Percentiles rank a stretch among this genome's conserved stretches.
Conservation (phyloP, 2,888 invertebrate genomes). For the Lamproptera curius region DNA sequence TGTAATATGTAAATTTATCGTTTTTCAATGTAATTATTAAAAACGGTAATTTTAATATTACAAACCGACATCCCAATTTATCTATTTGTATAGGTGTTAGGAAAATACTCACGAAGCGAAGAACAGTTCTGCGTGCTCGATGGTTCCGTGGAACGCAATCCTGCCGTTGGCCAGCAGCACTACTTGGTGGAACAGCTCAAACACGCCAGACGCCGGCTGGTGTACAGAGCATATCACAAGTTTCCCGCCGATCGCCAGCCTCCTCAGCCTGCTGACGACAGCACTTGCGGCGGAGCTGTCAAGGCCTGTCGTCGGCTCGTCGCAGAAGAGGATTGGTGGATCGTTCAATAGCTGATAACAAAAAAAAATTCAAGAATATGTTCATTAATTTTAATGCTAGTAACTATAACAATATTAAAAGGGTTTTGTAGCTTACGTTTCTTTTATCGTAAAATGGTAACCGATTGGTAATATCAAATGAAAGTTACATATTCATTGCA, state of each 20-base stretch:
- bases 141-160: constrained; percentile 87
- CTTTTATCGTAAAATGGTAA: neutral
- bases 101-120: constrained; percentile 52
- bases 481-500: neutral
- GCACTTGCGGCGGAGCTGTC: constrained; percentile 93
- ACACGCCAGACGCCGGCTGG: constrained; percentile 93
- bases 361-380: neutral
- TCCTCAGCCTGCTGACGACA: constrained; percentile 84
- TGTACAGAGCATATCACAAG: constrained; percentile 93
- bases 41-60: no score
- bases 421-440: neutral
- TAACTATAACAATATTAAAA: neutral
- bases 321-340: constrained; percentile 93
- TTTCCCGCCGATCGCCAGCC: constrained; percentile 83
- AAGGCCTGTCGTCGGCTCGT: constrained; percentile 95
- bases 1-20: no score
- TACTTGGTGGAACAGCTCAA: constrained; percentile 89
- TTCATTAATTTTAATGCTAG: neutral
- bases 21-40: no score
- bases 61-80: no score
- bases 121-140: constrained; percentile 82
- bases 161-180: constrained; percentile 87
- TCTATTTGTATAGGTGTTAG: no score
- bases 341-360: constrained; percentile 86
- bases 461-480: no score